A percentile compares a stretch with the other conserved stretches of the same genome.
Conservation (phyloP, 1,140 invertebrate genomes). For the Drosophila malerkotliana region DNA sequence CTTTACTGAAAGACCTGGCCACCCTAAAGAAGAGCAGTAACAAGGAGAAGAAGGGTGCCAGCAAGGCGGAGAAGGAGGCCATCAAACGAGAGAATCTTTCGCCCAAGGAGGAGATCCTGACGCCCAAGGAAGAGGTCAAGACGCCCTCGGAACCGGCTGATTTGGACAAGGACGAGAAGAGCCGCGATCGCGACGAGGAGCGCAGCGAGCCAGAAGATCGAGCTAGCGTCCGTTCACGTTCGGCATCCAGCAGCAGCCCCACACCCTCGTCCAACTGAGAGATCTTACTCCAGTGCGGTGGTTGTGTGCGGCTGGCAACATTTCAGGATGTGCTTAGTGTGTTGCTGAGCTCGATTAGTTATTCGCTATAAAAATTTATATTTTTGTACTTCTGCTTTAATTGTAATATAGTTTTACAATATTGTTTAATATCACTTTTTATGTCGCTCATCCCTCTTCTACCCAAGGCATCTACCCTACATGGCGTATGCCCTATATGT, state of each 20-base stretch:
- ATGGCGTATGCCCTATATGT: not conserved
- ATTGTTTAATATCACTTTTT: conserved; percentile 58
- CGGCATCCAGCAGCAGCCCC: conserved; percentile 70
- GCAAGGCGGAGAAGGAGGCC: conserved; percentile 79
- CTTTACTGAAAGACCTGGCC: conserved; percentile 92
- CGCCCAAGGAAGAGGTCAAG: conserved; percentile 56
- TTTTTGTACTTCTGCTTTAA: conserved; percentile 64
- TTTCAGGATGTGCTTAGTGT: conserved; percentile 1
- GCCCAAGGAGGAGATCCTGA: conserved; percentile 71
- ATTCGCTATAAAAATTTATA: conserved; percentile 48
- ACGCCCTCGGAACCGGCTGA: conserved; percentile 35
- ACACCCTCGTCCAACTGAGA: conserved; percentile 72
- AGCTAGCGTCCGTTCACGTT: conserved; percentile 56
- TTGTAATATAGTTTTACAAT: conserved; percentile 75
- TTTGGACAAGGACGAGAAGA: conserved; percentile 75
- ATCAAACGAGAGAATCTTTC: conserved; percentile 84
- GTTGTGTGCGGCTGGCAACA: conserved; percentile 2
- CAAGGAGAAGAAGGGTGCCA: conserved; percentile 83
- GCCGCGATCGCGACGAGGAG: conserved; percentile 68
- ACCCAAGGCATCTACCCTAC: not conserved
- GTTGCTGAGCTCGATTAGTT: conserved; percentile 29
- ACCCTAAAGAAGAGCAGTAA: conserved; percentile 92
- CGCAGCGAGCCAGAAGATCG: conserved; percentile 65
- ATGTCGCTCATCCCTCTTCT: conserved; percentile 38
- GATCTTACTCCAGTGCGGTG: not conserved